phyloP scores from a whole-genome alignment of 2,113 vertebrate genomes.

The Myrmecobius fasciatus region DNA sequence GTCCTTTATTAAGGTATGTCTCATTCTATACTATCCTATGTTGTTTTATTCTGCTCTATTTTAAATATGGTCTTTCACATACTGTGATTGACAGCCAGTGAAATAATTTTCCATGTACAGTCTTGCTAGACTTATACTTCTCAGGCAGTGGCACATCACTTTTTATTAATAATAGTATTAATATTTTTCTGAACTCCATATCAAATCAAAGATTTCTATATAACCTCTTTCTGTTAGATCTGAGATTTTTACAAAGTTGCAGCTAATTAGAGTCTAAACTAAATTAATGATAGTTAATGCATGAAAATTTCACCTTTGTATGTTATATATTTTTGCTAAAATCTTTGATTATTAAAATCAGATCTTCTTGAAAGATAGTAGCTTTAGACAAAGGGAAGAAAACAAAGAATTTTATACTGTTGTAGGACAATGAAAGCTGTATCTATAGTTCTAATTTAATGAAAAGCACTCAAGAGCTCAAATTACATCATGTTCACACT shows the following conservation, averaged over 20 bases:
- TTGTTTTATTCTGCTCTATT: not conserved
- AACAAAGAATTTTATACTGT: not conserved
- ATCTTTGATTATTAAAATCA: not conserved
- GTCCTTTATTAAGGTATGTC: too few species aligned
- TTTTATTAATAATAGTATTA: not conserved
- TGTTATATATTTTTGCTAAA: not conserved
- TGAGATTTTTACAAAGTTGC: not conserved
- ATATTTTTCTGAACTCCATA: not conserved
- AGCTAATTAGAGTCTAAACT: not conserved
- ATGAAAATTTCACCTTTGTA: not conserved
- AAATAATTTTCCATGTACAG: not conserved
- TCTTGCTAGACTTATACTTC: not conserved
- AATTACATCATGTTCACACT: not conserved
- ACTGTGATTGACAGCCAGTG: not conserved
- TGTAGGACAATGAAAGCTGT: not conserved
- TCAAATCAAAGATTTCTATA: not conserved
- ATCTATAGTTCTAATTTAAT: not conserved
- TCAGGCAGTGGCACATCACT: not conserved
- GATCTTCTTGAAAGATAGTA: not conserved
- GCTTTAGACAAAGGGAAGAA: not conserved
- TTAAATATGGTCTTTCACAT: not conserved
- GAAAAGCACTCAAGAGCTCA: not conserved
- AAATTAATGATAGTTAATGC: not conserved
- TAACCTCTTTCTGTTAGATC: not conserved
- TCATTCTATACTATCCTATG: too few species aligned